Percentiles rank a stretch among this genome's conserved stretches.
Evolutionary conservation across 1,140 invertebrate species (phyloP).

Genomic region (Cyclina sinensis): DNA sequence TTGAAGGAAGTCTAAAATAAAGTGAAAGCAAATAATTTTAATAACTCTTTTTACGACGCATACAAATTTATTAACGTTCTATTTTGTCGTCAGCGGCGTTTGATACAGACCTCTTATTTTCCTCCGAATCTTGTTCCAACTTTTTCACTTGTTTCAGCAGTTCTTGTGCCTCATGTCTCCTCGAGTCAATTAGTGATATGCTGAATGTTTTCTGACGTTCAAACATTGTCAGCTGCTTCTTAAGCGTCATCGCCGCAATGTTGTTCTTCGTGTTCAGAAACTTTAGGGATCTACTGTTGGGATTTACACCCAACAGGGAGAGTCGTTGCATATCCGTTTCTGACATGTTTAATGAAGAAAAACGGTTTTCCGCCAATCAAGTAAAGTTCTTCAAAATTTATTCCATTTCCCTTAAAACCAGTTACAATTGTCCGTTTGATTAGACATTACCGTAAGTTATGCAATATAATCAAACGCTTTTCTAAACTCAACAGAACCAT

Average conservation of each 20-base stretch:
- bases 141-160: slow-evolving; percentile 47
- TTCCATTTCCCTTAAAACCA: too few species aligned
- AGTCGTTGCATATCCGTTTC: slow-evolving; percentile 42
- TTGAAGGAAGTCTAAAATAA: too few species aligned
- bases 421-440: not conserved
- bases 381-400: not conserved
- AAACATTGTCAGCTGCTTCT: slow-evolving; percentile 23
- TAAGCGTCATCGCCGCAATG: slow-evolving; percentile 39
- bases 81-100: too few species aligned
- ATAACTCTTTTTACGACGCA: too few species aligned
- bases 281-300: slow-evolving; percentile 40
- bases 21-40: too few species aligned
- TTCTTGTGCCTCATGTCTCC: slow-evolving; percentile 11
- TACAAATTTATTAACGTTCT: too few species aligned
- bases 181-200: slow-evolving; percentile 20
- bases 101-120: slow-evolving; percentile 29
- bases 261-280: slow-evolving; percentile 66
- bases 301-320: slow-evolving; percentile 34
- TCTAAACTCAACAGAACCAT: not conserved
- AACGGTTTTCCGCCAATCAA: too few species aligned
- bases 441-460: not conserved
- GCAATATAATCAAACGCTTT: not conserved
- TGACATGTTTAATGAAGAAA: slow-evolving; percentile 30
- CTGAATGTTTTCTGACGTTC: slow-evolving; percentile 33
- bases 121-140: slow-evolving; percentile 43